These are phyloP conservation scores for Urechis unicinctus DNA, from an alignment of 2,888 invertebrate genomes.

Conservation along the genomic window DNA sequence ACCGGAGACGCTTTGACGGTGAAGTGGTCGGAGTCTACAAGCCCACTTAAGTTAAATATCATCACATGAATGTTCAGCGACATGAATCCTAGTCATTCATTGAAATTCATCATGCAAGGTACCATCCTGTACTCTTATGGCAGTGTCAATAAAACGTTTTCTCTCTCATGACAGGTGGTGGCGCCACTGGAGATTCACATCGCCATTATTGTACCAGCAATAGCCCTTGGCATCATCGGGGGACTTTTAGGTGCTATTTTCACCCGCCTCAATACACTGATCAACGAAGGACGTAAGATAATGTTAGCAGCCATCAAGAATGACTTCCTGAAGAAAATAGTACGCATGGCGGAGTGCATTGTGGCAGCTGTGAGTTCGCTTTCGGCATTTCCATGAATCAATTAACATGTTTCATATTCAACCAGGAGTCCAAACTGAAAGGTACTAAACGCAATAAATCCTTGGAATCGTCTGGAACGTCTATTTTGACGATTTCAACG, in stretches of 20 bases:
- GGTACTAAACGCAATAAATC: no score
- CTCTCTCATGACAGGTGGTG: constrained; percentile 14
- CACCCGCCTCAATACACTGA: constrained; percentile 14
- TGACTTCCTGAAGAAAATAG: constrained; percentile 3
- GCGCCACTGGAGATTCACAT: constrained; percentile 29
- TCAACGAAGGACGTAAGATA: constrained; percentile 1
- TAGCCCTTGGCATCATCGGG: constrained; percentile 33
- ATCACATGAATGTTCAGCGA: no score
- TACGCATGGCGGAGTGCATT: constrained; percentile 14
- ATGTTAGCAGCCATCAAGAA: constrained; percentile 10
- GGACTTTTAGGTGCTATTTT: constrained; percentile 34
- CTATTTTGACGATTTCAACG: no score
- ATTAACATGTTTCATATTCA: not conserved
- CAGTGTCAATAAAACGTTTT: no score
- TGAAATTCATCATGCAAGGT: no score
- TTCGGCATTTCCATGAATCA: not conserved
- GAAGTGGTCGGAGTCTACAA: no score
- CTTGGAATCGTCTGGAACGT: no score
- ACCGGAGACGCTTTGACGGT: no score
- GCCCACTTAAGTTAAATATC: no score
- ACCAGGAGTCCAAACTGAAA: no score
- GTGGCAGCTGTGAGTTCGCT: constrained; percentile 15
- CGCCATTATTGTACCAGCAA: constrained; percentile 29
- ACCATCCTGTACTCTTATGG: no score
- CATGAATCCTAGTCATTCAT: no score